Base-by-base conservation (phyloP, 2,888 invertebrate species). In the Phalangium opilio region DNA sequence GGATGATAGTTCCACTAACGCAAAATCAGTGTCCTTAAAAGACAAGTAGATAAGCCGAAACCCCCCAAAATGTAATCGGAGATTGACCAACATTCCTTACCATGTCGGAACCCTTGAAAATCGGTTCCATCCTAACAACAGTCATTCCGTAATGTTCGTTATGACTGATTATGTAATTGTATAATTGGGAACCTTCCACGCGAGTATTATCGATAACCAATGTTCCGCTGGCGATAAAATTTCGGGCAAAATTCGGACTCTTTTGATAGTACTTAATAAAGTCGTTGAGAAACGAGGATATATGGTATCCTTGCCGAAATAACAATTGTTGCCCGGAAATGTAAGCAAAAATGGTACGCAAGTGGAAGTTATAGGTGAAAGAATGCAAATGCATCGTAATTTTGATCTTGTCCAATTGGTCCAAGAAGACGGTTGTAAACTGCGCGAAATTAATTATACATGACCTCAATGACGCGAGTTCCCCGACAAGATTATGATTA, bases 181-280 rank as follows among this genome's bases (percentile, higher is more conserved):
- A 83, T 8, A 83, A 66, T 48, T 77, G 76, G 35, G 72, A 68
- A 12, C 77, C 75, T 27, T 77, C 73, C 21, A 77, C 78, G 33
- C 74, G 70, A 41, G 77, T 69, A 59, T 78, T 72, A 39, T 66
- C 67, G 45, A 79, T 70, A 1, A 70, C 70, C 7, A 78, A 64
- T 2, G 69, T 66, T 58, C 76, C 78, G 62, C 78, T 73, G 58
- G 77, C 73, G 20, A 82, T 73, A 53, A 78, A 72, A 67, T 81
- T 83, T 54, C 80, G 69, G 1, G 83, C 79, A 61, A 76, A 81
- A 64, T 78, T 79, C 2, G 83, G 83, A 5, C 81, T 77, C 64
- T 81, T 79, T 43, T 75, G 77, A 62, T 82, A 83, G 62, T 81
- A 81, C 61, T 79, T 77, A 51, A 78, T 72, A 61, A 83, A 83